Percentiles rank a stretch among this genome's conserved stretches.
These are phyloP conservation scores for Artemisiospiza belli DNA, from an alignment of 2,113 vertebrate genomes.

Conservation along the genomic window DNA sequence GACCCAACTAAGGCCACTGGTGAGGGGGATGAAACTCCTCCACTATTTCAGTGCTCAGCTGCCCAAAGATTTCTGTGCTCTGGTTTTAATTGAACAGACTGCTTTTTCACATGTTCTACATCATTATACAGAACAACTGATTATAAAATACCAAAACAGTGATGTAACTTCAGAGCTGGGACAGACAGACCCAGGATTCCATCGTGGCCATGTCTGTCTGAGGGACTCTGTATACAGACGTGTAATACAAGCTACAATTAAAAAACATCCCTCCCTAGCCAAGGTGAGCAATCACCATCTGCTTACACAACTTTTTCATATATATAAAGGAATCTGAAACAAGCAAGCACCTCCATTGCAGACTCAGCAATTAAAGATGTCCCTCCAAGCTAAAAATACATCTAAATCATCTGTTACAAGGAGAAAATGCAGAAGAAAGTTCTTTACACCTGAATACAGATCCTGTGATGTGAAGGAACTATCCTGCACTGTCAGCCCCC, in stretches of 20 bases:
- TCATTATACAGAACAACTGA: not conserved
- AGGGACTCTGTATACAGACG: not conserved
- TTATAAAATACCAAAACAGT: not conserved
- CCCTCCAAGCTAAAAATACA: not conserved
- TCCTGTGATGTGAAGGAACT: not conserved
- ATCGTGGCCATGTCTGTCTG: not conserved
- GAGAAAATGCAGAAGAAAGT: not conserved
- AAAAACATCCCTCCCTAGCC: not conserved
- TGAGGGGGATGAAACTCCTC: not conserved
- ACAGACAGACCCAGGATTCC: not conserved
- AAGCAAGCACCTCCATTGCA: not conserved
- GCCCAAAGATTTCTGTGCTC: not conserved
- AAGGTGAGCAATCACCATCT: not conserved
- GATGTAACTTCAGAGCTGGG: not conserved
- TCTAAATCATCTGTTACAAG: not conserved
- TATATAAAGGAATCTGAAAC: not conserved
- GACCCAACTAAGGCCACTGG: not conserved
- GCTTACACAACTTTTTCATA: not conserved
- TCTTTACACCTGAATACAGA: not conserved
- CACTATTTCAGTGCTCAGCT: not conserved
- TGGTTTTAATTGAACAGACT: not conserved
- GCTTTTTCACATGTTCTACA: not conserved
- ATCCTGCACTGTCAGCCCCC: not conserved
- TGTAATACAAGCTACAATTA: not conserved
- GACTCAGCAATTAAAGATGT: not conserved